Base-by-base conservation (phyloP, 2,797 vertebrate genomes). In the Arrhamphus sclerolepis region DNA sequence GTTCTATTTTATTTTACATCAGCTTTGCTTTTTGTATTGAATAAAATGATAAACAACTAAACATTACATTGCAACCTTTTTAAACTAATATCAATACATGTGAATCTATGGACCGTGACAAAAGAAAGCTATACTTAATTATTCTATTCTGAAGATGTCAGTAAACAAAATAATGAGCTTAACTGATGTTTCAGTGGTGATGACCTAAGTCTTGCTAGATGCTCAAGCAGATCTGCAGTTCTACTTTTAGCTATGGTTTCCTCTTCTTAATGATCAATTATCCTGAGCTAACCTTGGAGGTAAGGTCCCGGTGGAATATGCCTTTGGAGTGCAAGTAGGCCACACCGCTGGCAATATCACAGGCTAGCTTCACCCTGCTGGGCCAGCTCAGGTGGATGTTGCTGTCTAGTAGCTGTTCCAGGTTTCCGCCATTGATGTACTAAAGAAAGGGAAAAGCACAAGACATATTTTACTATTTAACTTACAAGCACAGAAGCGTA, bases 241-340 rank as follows among this genome's bases (percentile, higher is more conserved):
- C 49, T 57, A 38, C 56, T 54, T 31, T 26, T 18, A 52, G 20
- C 70, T 11, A 0, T 0, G 0, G 2, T 46, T 73, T 63, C n/a
- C 62, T 61, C 51, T 26, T 60, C 16, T 34, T 49, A 66, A 65
- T 14, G 38, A 60, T 29, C 52, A 58, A 66, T 68, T 67, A 58
- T 24, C n/a, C 46, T 3, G 4, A 19, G 22, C 75, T 56, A 29
- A 98, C 98, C 97, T 99, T 99, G 57, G 98, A 99, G 74, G 97
- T 99, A 82, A 99, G 95, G 87, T 99, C 98, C 65, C 97, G 89
- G 87, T 99, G 98, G 90, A 99, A 99, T 88, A 99, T 96, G 87
- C 97, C 98, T 90, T 97, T 98, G 34, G 92, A 94, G 90, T 99
- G 97, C 79, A 99, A 92, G 75, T 99, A 99, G 74, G 93, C 87